Evolutionary conservation across 1,140 invertebrate genomes (phyloP).

Genomic region (Metopolophium dirhodum): DNA sequence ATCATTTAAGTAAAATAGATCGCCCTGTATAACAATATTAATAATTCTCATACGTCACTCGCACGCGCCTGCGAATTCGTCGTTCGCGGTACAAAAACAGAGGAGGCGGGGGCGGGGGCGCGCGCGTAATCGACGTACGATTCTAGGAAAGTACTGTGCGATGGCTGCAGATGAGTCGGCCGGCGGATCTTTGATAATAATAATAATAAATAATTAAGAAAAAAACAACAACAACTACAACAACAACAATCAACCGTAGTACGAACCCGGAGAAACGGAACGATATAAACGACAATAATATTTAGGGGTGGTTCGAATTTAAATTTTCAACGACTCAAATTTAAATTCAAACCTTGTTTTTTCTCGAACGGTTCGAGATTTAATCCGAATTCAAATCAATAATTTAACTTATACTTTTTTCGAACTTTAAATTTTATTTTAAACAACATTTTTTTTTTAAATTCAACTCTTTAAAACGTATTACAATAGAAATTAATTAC

Average conservation of each 20-base stretch:
- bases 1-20: background rate
- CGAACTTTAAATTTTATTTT: background rate
- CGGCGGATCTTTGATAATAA: background rate
- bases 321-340: background rate
- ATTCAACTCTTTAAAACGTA: background rate
- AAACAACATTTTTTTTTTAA: background rate
- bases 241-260: background rate
- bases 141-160: background rate
- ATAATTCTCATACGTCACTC: background rate
- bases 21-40: background rate
- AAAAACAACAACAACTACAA: background rate
- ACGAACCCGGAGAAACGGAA: background rate
- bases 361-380: background rate
- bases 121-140: background rate
- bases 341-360: background rate
- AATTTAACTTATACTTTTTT: no score
- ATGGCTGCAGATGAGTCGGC: background rate
- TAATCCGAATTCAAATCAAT: background rate
- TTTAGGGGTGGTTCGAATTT: background rate
- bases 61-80: no score
- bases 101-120: no score
- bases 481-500: background rate
- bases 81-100: background rate
- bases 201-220: background rate
- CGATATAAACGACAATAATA: background rate